Conservation (phyloP, 2,888 invertebrate species). For the Lomographa bimaculata region DNA sequence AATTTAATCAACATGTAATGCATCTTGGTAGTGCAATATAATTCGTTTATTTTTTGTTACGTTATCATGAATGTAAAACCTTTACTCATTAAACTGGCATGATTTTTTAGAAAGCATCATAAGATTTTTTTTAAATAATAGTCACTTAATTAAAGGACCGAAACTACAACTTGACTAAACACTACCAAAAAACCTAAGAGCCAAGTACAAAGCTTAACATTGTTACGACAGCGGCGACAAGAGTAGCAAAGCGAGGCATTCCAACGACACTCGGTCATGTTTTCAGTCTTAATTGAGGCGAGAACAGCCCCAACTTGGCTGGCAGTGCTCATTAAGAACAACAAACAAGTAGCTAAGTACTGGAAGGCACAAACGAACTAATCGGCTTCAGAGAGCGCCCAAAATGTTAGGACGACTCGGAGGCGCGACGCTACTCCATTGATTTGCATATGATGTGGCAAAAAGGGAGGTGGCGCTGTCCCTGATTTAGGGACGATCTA, state of each 20-base stretch:
- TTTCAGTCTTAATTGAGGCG: conserved; percentile 79
- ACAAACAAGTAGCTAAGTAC: conserved; percentile 79
- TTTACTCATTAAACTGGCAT: no score
- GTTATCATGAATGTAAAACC: no score
- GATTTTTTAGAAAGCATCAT: no score
- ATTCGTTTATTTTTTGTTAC: no score
- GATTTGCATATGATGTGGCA: conserved; percentile 21
- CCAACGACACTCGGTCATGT: conserved; percentile 70
- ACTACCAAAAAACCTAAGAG: conserved; percentile 14
- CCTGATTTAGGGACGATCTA: conserved; percentile 18
- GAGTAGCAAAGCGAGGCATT: conserved; percentile 42
- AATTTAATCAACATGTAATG: no score
- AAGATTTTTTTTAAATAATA: no score
- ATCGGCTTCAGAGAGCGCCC: conserved; percentile 63
- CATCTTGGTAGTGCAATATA: no score
- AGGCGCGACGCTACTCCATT: conserved; percentile 23
- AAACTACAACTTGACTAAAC: no score
- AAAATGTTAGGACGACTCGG: conserved; percentile 31
- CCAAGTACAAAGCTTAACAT: conserved; percentile 13
- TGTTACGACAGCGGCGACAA: conserved; percentile 4
- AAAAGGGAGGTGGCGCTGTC: conserved; percentile 7
- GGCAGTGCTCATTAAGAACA: conserved; percentile 79
- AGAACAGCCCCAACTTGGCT: conserved; percentile 74
- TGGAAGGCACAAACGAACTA: conserved; percentile 56
- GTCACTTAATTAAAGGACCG: no score